These are phyloP conservation scores for Dasysyrphus tricinctus DNA, from an alignment of 2,888 invertebrate genomes.

Conservation along the genomic window DNA sequence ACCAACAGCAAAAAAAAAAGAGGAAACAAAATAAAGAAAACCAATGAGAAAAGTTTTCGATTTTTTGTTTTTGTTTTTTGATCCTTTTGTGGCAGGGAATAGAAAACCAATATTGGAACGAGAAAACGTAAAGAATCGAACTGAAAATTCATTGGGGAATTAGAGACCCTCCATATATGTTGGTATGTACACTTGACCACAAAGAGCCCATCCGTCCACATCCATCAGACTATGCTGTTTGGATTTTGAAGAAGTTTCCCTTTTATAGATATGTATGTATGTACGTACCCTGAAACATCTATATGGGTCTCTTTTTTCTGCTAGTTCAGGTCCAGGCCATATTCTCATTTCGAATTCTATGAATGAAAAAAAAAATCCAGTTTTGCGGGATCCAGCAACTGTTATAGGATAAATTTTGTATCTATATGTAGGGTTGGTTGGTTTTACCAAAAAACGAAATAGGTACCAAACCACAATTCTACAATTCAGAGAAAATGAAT, in stretches of 20 bases:
- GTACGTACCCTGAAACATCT: not conserved
- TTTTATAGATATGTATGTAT: not conserved
- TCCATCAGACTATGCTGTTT: slow-evolving; percentile 53
- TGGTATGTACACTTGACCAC: slow-evolving; percentile 30
- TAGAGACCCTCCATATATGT: slow-evolving; percentile 40
- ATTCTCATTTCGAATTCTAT: slow-evolving; percentile 45
- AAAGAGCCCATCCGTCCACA: slow-evolving; percentile 59
- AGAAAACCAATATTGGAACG: slow-evolving; percentile 54
- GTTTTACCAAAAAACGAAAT: slow-evolving; percentile 23
- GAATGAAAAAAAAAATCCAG: slow-evolving; percentile 11
- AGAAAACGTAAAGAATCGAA: slow-evolving; percentile 63
- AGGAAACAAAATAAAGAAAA: slow-evolving; percentile 67
- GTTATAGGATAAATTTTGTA: slow-evolving; percentile 18
- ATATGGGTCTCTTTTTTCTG: not conserved
- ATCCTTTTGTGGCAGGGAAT: slow-evolving; percentile 46
- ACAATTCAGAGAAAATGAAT: slow-evolving; percentile 25
- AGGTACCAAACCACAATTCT: slow-evolving; percentile 49
- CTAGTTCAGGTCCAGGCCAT: slow-evolving; percentile 8
- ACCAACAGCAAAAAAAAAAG: slow-evolving; percentile 12
- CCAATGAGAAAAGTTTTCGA: slow-evolving; percentile 74
- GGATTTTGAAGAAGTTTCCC: slow-evolving; percentile 49
- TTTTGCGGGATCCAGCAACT: slow-evolving; percentile 48
- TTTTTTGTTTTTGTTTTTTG: slow-evolving; percentile 42
- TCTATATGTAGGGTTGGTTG: slow-evolving; percentile 15
- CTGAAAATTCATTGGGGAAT: slow-evolving; percentile 75